phyloP scores from a whole-genome alignment of 2,888 invertebrate genomes.

The Pseudanteris insignis region DNA sequence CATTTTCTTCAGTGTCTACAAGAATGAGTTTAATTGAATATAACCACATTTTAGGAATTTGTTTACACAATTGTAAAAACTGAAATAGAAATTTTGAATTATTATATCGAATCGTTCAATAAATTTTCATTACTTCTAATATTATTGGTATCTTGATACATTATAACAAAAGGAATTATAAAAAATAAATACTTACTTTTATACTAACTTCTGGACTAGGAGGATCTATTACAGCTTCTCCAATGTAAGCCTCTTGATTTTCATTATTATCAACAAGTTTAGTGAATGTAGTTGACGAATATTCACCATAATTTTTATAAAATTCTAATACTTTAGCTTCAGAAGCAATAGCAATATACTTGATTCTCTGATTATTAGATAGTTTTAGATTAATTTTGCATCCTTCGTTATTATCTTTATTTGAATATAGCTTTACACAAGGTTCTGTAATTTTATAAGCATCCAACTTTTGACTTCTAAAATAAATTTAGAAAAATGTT shows the following conservation, averaged over 20 bases:
- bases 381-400: slow-evolving; percentile 59
- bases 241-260: slow-evolving; percentile 60
- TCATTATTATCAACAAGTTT: slow-evolving; percentile 64
- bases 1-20: slow-evolving; percentile 47
- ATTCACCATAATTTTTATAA: slow-evolving; percentile 66
- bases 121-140: not conserved
- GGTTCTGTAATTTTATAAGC: slow-evolving; percentile 61
- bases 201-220: slow-evolving; percentile 59
- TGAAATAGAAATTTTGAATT: slow-evolving; percentile 39
- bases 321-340: slow-evolving; percentile 67
- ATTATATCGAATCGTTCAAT: not conserved
- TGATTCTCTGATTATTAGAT: slow-evolving; percentile 56
- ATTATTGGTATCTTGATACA: not conserved
- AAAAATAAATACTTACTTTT: slow-evolving; percentile 51
- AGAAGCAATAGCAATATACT: slow-evolving; percentile 62
- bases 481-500: not conserved
- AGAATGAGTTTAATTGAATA: slow-evolving; percentile 64
- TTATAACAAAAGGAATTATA: too few relatives aligned
- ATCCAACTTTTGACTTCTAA: too few relatives aligned
- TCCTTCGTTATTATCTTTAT: slow-evolving; percentile 46
- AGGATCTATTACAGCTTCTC: slow-evolving; percentile 55
- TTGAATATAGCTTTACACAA: slow-evolving; percentile 51
- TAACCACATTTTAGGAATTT: slow-evolving; percentile 60
- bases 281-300: slow-evolving; percentile 61
- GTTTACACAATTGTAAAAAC: slow-evolving; percentile 62